Base-by-base conservation (phyloP, 2,797 vertebrate species). In the Rachycentron canadum region DNA sequence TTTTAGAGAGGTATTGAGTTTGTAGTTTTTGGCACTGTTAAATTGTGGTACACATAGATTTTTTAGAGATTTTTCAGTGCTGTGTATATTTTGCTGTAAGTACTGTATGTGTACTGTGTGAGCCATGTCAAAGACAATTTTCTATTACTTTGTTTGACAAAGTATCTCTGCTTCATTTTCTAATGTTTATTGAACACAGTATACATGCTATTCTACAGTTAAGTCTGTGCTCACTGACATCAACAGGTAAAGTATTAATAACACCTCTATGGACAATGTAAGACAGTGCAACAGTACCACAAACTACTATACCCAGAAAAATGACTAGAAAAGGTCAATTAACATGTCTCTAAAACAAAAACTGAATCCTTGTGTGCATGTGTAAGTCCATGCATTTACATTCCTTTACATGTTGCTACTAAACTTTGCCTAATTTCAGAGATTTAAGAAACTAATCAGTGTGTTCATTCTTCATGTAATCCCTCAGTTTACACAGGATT, bases 401-500 rank as follows among this genome's bases (percentile, higher is more conserved):
- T 58, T 43, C 36, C 28, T 45, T 4, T 49, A 11, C 7, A 3
- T 65, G 5, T 28, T 28, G 9, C n/a, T 28, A 49, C 21, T 64
- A 17, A 49, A 23, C 12, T 21, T 40, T 14, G 16, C 53, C 34
- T 52, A 13, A 57, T 60, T 77, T 66, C 41, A 80, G 32, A 57
- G 62, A 61, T 50, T 57, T 59, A 12, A 41, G 16, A 2, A 41
- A 41, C 26, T 5, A 68, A 66, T 60, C 52, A 30, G 23, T 45
- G 1, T 16, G 38, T 52, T 67, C 32, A 30, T 50, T 71, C 25
- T 30, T 68, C 19, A 41, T 8, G 8, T 59, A 57, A 75, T 66
- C 55, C 45, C 36, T 67, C 12, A 11, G 7, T 68, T 60, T 57
- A 65, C 3, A 52, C 8, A 36, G 23, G 71, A 72, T 81, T 64